These are phyloP conservation scores for Nansenia antarctica DNA, from an alignment of 2,113 vertebrate species.

Conservation along the genomic window DNA sequence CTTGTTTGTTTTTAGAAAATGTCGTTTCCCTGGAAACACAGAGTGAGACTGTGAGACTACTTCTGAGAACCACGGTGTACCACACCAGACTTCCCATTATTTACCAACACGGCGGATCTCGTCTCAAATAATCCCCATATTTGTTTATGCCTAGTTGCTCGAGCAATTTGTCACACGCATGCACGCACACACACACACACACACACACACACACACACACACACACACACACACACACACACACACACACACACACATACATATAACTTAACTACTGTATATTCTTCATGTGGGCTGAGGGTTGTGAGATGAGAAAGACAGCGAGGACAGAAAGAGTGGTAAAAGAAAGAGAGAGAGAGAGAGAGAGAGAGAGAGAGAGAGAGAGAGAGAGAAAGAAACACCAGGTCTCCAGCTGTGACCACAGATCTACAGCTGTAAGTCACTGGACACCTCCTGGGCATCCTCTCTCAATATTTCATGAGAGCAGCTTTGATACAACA, in stretches of 20 bases:
- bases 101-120: background rate
- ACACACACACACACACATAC: too few relatives aligned
- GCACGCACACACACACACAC: conserved; percentile 5
- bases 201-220: background rate
- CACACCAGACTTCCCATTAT: background rate
- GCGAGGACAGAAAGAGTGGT: background rate
- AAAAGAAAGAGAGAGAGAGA: too few relatives aligned
- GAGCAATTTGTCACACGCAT: conserved; percentile 22
- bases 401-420: conserved; percentile 21
- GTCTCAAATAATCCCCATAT: conserved; percentile 3
- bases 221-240: too few relatives aligned
- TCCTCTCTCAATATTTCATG: conserved; percentile 12
- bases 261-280: too few relatives aligned
- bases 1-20: conserved; percentile 1
- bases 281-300: background rate
- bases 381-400: background rate
- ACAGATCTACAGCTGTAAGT: conserved; percentile 13
- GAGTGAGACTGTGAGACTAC: background rate
- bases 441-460: background rate
- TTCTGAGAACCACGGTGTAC: background rate
- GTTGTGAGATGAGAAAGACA: background rate
- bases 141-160: conserved; percentile 23
- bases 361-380: conserved; percentile 1
- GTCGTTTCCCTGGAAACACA: background rate
- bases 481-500: background rate